Conservation (phyloP, 2,888 invertebrate genomes). For the Xanthia icteritia region DNA sequence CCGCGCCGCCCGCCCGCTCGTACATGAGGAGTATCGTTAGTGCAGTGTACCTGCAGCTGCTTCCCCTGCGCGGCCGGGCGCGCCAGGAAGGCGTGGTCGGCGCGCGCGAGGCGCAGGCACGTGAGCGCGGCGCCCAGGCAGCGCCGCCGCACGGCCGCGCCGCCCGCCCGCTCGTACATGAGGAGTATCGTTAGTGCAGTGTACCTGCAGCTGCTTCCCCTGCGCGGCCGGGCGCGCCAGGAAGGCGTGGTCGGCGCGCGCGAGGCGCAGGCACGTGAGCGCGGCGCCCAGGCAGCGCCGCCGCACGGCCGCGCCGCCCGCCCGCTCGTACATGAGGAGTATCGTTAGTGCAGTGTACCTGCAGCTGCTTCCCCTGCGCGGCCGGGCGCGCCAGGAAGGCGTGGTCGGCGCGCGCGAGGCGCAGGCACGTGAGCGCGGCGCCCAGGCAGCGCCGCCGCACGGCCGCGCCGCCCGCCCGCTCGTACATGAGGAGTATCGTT, state of each 20-base stretch:
- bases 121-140: constrained; percentile 95
- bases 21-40: neutral
- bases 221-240: constrained; percentile 92
- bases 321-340: no score
- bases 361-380: constrained; percentile 39
- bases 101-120: constrained; percentile 93
- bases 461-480: no score
- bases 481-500: neutral
- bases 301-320: constrained; percentile 91
- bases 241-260: constrained; percentile 95
- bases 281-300: constrained; percentile 95
- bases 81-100: constrained; percentile 96
- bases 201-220: constrained; percentile 57
- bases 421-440: constrained; percentile 94
- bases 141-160: constrained; percentile 92
- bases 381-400: constrained; percentile 96
- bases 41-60: constrained; percentile 58
- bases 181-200: neutral
- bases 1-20: no score
- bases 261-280: constrained; percentile 94
- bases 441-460: constrained; percentile 95
- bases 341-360: constrained; percentile 48
- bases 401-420: constrained; percentile 94
- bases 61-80: constrained; percentile 89
- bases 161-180: no score